Evolutionary conservation across 2,113 vertebrate genomes (phyloP).

Genomic region (Scatophagus argus): DNA sequence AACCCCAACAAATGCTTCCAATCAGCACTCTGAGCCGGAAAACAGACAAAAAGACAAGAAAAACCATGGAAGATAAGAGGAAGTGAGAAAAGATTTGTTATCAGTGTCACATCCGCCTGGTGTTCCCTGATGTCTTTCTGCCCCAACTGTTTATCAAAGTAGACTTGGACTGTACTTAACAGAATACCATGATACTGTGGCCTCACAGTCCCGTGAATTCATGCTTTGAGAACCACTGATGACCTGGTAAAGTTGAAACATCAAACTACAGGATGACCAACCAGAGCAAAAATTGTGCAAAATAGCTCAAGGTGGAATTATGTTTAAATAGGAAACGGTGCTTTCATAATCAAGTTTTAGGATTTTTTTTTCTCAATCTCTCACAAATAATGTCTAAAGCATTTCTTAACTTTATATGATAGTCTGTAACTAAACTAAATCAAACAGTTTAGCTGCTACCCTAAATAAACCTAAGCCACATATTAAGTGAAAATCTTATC

Average conservation of each 20-base stretch:
- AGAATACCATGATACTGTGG: neutral
- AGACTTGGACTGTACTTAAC: neutral
- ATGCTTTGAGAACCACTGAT: neutral
- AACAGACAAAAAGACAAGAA: conserved; percentile 25
- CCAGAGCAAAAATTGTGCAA: neutral
- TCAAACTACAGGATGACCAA: neutral
- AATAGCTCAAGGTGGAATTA: neutral
- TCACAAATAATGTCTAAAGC: neutral
- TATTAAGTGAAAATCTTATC: no score
- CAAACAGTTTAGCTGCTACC: neutral
- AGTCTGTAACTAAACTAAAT: no score
- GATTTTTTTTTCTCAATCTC: neutral
- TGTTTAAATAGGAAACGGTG: no score
- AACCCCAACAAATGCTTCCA: conserved; percentile 11
- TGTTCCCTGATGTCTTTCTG: conserved; percentile 29
- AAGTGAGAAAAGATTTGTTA: conserved; percentile 57
- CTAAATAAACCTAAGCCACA: neutral
- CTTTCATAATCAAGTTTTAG: neutral
- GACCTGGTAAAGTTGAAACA: no score
- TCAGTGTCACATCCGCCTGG: conserved; percentile 38
- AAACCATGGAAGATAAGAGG: conserved; percentile 47
- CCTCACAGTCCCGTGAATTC: neutral
- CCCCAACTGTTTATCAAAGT: conserved; percentile 8
- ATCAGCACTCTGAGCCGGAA: conserved; percentile 56
- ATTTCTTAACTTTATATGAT: neutral